These are phyloP conservation scores for Myxocyprinus asiaticus DNA, from an alignment of 2,113 vertebrate genomes.

Conservation along the genomic window DNA sequence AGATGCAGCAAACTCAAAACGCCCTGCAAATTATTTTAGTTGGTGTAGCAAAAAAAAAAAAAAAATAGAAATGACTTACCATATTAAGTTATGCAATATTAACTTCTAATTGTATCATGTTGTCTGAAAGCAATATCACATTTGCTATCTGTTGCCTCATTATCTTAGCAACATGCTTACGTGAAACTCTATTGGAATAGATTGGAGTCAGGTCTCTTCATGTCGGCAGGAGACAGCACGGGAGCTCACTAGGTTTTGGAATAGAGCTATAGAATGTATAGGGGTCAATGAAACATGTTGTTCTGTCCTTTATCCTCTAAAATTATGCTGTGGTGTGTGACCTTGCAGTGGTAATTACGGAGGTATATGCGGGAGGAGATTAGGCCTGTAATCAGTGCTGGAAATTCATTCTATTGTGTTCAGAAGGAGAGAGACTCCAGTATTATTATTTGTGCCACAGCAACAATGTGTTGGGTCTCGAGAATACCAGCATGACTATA, in stretches of 20 bases:
- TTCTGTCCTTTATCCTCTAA: slow-evolving; percentile 30
- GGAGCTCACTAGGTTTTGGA: background rate
- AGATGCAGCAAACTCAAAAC: too few species aligned
- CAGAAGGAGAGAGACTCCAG: slow-evolving; percentile 26
- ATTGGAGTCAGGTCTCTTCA: background rate
- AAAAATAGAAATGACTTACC: too few species aligned
- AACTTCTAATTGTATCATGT: too few species aligned
- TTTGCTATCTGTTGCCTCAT: background rate
- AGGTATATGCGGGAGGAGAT: slow-evolving; percentile 15
- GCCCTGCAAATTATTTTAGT: too few species aligned
- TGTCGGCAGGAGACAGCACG: too few species aligned
- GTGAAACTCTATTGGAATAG: background rate
- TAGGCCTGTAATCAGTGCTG: slow-evolving; percentile 37
- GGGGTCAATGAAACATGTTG: slow-evolving; percentile 13
- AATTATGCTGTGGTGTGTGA: slow-evolving; percentile 34
- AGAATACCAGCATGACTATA: slow-evolving; percentile 11
- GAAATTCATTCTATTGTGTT: slow-evolving; percentile 39
- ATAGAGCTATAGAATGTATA: background rate
- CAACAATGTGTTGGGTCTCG: background rate
- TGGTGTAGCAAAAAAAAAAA: too few species aligned
- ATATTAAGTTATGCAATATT: too few species aligned
- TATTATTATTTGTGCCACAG: slow-evolving; percentile 38
- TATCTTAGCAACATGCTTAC: background rate
- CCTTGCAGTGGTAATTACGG: slow-evolving; percentile 47
- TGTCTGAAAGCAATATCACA: too few species aligned